phyloP scores from a whole-genome alignment of 2,113 vertebrate genomes.

The Marmota flaviventris region DNA sequence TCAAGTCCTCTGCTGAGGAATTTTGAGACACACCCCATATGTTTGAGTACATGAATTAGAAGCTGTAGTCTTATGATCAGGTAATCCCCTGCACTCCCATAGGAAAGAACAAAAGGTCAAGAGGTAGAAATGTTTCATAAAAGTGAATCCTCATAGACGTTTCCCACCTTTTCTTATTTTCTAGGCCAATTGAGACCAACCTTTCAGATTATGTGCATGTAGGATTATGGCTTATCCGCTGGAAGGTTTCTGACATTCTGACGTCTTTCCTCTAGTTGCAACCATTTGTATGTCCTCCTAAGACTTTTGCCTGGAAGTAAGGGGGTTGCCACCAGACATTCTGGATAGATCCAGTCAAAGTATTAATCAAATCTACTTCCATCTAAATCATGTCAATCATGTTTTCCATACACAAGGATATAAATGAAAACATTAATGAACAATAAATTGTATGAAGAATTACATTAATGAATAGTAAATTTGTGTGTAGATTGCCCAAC shows the following conservation, averaged over 20 bases:
- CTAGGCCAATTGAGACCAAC: background rate
- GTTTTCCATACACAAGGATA: background rate
- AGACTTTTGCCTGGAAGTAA: background rate
- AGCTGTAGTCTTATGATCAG: background rate
- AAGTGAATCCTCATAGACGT: background rate
- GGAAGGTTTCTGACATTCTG: background rate
- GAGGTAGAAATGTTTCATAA: background rate
- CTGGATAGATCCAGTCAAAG: background rate
- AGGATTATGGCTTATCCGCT: background rate
- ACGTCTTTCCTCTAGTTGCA: background rate
- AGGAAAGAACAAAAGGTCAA: background rate
- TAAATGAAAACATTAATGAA: constrained; percentile 20
- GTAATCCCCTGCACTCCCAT: background rate
- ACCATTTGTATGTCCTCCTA: background rate
- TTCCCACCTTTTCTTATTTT: background rate
- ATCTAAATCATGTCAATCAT: background rate
- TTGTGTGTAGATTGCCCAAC: background rate
- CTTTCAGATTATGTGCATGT: background rate
- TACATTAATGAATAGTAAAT: background rate
- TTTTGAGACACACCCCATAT: background rate
- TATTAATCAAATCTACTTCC: background rate
- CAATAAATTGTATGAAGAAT: background rate
- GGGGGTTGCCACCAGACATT: background rate
- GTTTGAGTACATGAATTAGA: background rate
- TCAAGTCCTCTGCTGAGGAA: background rate